phyloP scores from a whole-genome alignment of 1,140 invertebrate genomes.

The Eumaeus atala region DNA sequence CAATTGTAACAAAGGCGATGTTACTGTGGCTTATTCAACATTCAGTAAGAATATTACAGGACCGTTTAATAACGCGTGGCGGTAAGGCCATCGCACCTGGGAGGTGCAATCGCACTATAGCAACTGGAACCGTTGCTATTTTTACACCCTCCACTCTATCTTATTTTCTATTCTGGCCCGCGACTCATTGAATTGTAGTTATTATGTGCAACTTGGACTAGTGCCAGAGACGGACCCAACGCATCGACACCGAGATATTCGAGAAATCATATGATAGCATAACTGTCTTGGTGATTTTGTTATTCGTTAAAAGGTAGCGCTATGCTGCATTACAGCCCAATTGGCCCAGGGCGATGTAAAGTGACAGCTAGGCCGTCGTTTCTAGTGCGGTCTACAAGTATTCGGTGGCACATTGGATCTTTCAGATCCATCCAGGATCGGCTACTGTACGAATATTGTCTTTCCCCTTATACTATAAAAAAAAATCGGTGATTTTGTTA shows the following conservation, averaged over 20 bases:
- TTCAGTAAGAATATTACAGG: conserved; percentile 16
- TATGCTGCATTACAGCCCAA: too few relatives aligned
- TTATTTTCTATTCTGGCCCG: conserved; percentile 73
- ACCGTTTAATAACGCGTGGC: conserved; percentile 25
- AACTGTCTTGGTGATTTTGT: conserved; percentile 31
- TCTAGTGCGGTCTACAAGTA: too few relatives aligned
- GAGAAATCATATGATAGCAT: conserved; percentile 49
- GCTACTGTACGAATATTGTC: too few relatives aligned
- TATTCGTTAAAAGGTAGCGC: too few relatives aligned
- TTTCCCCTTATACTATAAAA: too few relatives aligned
- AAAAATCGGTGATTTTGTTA: too few relatives aligned
- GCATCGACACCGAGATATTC: conserved; percentile 65
- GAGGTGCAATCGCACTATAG: conserved; percentile 60
- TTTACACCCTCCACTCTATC: conserved; percentile 68
- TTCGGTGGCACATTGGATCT: too few relatives aligned
- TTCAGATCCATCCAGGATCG: too few relatives aligned
- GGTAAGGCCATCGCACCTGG: conserved; percentile 59
- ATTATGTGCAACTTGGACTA: conserved; percentile 71
- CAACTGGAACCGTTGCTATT: conserved; percentile 68
- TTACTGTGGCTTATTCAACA: background rate
- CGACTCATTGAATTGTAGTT: conserved; percentile 73
- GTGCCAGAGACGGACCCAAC: conserved; percentile 58
- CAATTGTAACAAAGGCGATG: conserved; percentile 1
- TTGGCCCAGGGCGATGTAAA: too few relatives aligned
- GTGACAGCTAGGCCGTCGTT: too few relatives aligned